phyloP scores from a whole-genome alignment of 2,797 vertebrate species.

The Ctenosaura bakeri region DNA sequence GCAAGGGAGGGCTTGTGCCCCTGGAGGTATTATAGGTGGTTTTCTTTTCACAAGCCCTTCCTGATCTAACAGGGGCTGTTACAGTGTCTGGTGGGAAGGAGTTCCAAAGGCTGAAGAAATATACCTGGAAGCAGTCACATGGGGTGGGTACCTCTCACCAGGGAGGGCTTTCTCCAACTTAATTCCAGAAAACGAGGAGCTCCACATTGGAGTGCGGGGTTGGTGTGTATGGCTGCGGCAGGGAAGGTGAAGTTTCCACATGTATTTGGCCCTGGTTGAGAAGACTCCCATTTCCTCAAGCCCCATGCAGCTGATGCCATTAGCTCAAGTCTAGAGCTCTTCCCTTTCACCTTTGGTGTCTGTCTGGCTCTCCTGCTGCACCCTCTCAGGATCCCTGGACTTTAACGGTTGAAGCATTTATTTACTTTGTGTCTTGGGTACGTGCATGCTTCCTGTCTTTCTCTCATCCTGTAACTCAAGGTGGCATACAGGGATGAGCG shows the following conservation, averaged over 20 bases:
- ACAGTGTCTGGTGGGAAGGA: background rate
- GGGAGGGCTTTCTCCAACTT: background rate
- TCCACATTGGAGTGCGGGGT: no score
- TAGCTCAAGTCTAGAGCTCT: no score
- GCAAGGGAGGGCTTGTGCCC: background rate
- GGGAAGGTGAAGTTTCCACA: background rate
- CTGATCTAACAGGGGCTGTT: background rate
- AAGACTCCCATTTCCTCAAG: background rate
- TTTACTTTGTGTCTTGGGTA: no score
- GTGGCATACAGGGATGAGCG: no score
- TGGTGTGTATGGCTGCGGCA: no score
- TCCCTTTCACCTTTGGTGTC: no score
- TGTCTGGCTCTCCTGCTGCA: no score
- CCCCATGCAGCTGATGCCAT: background rate
- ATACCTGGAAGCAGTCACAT: background rate
- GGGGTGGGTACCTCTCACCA: background rate
- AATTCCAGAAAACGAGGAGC: background rate
- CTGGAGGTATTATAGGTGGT: background rate
- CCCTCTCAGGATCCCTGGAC: no score
- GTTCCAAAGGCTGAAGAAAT: background rate
- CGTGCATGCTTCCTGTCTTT: no score
- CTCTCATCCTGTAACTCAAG: no score
- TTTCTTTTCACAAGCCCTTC: background rate
- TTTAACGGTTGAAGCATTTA: no score
- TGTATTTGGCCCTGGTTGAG: background rate